Evolutionary conservation across 2,797 vertebrate species (phyloP).

Genomic region (Pangasius mekongensis): DNA sequence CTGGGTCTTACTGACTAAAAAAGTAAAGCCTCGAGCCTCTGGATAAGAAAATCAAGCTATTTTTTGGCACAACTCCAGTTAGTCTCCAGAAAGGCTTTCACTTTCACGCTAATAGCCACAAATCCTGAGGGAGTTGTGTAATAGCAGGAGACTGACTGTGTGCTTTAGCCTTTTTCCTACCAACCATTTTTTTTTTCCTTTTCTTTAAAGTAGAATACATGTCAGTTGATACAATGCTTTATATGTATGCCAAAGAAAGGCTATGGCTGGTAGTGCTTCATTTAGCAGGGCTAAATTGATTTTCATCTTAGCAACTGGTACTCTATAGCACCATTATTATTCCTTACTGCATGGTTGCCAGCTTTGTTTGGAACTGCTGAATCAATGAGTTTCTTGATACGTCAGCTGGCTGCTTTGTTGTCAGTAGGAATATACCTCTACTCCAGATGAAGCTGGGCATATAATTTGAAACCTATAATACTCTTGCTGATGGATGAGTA

Average conservation of each 20-base stretch:
- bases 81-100: neutral
- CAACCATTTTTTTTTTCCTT: neutral
- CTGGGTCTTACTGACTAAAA: neutral
- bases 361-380: slow-evolving; percentile 11
- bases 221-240: slow-evolving; percentile 10
- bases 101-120: slow-evolving; percentile 14
- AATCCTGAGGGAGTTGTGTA: slow-evolving; percentile 19
- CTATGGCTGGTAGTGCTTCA: neutral
- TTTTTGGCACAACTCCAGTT: slow-evolving; percentile 8
- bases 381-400: neutral
- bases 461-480: slow-evolving; percentile 8
- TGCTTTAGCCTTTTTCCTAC: slow-evolving; percentile 14
- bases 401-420: slow-evolving; percentile 16
- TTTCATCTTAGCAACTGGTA: neutral
- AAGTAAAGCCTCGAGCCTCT: neutral
- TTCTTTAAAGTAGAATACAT: slow-evolving; percentile 6
- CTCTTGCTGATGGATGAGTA: slow-evolving; percentile 19
- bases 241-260: slow-evolving; percentile 6
- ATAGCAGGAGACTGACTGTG: slow-evolving; percentile 21
- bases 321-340: neutral
- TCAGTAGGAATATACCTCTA: slow-evolving; percentile 13
- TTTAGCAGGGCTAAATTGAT: slow-evolving; percentile 4
- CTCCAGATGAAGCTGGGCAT: slow-evolving; percentile 2
- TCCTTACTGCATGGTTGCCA: neutral
- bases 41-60: slow-evolving; percentile 14